Evolutionary conservation across 2,113 vertebrate genomes (phyloP), one percentile per base, ranked within the genome.

Genomic region (Elephas maximus): DNA sequence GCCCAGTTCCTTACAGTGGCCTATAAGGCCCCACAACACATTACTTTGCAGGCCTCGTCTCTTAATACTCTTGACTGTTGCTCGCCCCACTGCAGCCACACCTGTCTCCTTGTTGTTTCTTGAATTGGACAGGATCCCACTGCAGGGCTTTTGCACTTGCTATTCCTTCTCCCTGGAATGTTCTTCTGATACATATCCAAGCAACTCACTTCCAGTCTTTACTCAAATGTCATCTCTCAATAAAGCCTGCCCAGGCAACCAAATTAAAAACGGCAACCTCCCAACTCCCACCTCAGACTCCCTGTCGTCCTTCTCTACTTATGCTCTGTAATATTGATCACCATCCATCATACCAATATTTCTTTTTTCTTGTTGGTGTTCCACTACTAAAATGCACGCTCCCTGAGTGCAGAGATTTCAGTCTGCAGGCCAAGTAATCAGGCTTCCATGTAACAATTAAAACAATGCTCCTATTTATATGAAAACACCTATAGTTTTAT

Each of bases 401-500:
- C 15, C 53, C 53, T 17, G 53, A 57, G 53, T 15, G 45, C 41
- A 73, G 0, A 93, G 15, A 2, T 90, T 18, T 97, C 48, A 60
- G 62, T 86, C 21, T 93, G 48, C 33, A 81, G 48, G 51, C 20
- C 63, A 83, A 89, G 41, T 69, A 63, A 96, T 12, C 37, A 83
- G 41, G 60, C 23, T 63, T 82, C n/a, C 4, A 41, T 11, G 60
- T 18, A 84, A 84, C 37, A 95, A 79, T 77, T 67, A 89, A 94
- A 88, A 51, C 65, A 94, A 81, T 60, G 12, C 2, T 80, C 21
- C 80, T 88, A 80, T 33, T 83, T 96, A 83, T 63, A 53, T 45
- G n/a, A 92, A 84, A 95, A 96, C 80, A 94, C 44, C 41, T 79
- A 85, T 0, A 60, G 4, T 81, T 88, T 96, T 44, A 90, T 81